Evolutionary conservation across 2,797 vertebrate genomes (phyloP).

Genomic region (Siniperca undulata): DNA sequence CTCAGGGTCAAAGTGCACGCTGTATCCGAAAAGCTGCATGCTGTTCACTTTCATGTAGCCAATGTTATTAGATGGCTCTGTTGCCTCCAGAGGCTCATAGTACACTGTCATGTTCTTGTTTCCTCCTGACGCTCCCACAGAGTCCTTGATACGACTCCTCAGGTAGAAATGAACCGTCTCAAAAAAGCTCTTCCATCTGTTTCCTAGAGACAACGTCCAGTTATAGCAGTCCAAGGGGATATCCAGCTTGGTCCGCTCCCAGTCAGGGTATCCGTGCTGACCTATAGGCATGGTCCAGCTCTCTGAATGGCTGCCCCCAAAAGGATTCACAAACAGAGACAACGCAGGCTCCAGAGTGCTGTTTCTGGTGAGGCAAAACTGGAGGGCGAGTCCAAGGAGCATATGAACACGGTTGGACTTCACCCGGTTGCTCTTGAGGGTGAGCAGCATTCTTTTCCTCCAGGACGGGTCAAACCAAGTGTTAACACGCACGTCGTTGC

Average conservation of each 20-base stretch:
- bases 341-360: constrained; percentile 93
- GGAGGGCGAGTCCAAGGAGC: constrained; percentile 92
- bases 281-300: constrained; percentile 98
- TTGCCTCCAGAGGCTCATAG: constrained; percentile 80
- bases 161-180: constrained; percentile 98
- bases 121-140: constrained; percentile 78
- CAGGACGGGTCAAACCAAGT: constrained; percentile 97
- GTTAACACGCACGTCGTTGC: constrained; percentile 95
- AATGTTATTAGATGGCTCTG: constrained; percentile 89
- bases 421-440: constrained; percentile 97
- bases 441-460: constrained; percentile 96
- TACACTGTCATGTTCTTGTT: constrained; percentile 71
- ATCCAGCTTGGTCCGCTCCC: constrained; percentile 93
- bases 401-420: constrained; percentile 95
- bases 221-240: constrained; percentile 95
- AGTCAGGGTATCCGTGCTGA: constrained; percentile 94
- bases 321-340: constrained; percentile 95
- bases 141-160: constrained; percentile 90
- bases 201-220: constrained; percentile 95
- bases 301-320: constrained; percentile 97
- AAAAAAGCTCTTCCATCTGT: constrained; percentile 99
- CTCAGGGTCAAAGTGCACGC: constrained; percentile 97
- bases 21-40: constrained; percentile 98
- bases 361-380: constrained; percentile 96
- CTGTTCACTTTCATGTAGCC: constrained; percentile 98